Conservation (phyloP, 1,140 invertebrate species). For the Thaumatotibia leucotreta region DNA sequence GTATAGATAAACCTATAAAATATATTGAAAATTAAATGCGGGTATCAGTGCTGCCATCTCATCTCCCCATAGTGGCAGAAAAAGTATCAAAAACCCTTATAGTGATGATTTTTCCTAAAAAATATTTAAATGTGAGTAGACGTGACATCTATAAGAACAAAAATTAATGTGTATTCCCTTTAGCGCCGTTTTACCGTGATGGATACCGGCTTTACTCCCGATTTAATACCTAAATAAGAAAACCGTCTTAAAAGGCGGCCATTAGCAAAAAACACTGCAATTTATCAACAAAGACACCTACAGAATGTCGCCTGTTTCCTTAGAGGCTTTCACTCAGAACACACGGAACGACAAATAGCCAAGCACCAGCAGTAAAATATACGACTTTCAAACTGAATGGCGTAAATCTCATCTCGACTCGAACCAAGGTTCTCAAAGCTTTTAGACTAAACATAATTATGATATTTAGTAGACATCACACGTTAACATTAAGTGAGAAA, state of each 20-base stretch:
- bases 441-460: too few relatives aligned
- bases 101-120: not conserved
- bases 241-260: conserved; percentile 32
- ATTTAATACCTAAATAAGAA: conserved; percentile 25
- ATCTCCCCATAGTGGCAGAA: too few relatives aligned
- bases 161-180: not conserved
- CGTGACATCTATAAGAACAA: not conserved
- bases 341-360: not conserved
- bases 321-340: not conserved
- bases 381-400: too few relatives aligned
- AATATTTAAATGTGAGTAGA: not conserved
- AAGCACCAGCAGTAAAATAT: too few relatives aligned
- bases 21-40: too few relatives aligned
- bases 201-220: conserved; percentile 14
- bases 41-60: too few relatives aligned
- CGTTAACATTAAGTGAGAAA: too few relatives aligned
- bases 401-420: too few relatives aligned
- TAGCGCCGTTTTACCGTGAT: conserved; percentile 13
- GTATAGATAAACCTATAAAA: too few relatives aligned
- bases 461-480: too few relatives aligned
- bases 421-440: too few relatives aligned
- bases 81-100: not conserved
- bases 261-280: conserved; percentile 57
- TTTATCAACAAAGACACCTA: conserved; percentile 55
- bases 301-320: conserved; percentile 35